A percentile compares a stretch with the other conserved stretches of the same genome.
These are phyloP conservation scores for Norana najaformis DNA, from an alignment of 2,888 invertebrate species.

Conservation along the genomic window DNA sequence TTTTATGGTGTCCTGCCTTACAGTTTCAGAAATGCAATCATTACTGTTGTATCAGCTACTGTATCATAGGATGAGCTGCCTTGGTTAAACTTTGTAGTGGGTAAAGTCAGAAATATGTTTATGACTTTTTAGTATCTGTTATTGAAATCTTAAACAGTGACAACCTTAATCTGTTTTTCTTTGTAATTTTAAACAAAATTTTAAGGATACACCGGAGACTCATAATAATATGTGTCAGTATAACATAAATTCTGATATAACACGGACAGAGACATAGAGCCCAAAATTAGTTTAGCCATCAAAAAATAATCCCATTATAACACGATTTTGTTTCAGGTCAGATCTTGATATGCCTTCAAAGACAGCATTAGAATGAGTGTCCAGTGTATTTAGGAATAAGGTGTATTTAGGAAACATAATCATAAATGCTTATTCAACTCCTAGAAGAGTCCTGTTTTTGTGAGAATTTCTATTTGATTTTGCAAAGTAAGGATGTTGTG, in stretches of 20 bases:
- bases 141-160: neutral
- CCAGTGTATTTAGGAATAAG: too few relatives aligned
- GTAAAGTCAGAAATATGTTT: neutral
- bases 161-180: neutral
- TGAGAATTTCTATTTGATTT: neutral
- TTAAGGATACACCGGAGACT: too few relatives aligned
- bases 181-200: neutral
- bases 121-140: neutral
- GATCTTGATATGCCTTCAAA: too few relatives aligned
- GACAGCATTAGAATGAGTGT: too few relatives aligned
- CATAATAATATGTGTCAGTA: too few relatives aligned
- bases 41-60: neutral
- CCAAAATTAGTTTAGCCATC: too few relatives aligned
- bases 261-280: too few relatives aligned
- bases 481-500: neutral
- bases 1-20: neutral
- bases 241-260: too few relatives aligned
- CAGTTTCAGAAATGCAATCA: neutral
- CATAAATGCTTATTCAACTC: neutral
- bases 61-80: neutral
- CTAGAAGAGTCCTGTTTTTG: neutral
- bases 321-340: too few relatives aligned
- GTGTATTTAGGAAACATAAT: neutral
- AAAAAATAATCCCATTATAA: too few relatives aligned
- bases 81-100: neutral